Percentiles rank a stretch among this genome's conserved stretches.
Conservation (phyloP, 1,140 invertebrate genomes). For the Diuraphis noxia region DNA sequence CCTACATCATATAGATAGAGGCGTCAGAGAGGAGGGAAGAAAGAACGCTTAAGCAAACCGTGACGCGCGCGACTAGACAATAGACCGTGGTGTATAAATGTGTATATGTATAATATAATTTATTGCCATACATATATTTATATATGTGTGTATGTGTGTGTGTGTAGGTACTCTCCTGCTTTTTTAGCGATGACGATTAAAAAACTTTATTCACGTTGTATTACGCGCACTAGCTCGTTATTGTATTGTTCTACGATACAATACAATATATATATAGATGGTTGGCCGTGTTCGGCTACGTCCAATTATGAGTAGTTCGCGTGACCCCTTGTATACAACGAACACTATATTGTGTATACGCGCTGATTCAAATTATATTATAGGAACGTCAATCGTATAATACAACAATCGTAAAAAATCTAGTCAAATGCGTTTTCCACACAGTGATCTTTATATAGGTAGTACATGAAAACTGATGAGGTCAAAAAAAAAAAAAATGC, state of each 20-base stretch:
- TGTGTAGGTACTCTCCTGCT: neutral
- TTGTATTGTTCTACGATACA: conserved; percentile 38
- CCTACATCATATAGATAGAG: neutral
- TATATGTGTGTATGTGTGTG: neutral
- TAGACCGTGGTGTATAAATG: conserved; percentile 1
- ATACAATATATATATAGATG: neutral
- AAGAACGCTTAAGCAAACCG: conserved; percentile 49
- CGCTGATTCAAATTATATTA: neutral
- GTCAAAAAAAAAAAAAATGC: neutral
- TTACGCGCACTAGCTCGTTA: neutral
- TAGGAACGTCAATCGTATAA: neutral
- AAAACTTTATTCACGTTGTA: conserved; percentile 28
- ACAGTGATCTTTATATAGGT: neutral
- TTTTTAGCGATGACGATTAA: conserved; percentile 33
- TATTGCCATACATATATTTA: neutral
- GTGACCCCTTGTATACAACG: conserved; percentile 3
- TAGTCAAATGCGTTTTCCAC: neutral
- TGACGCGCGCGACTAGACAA: conserved; percentile 47
- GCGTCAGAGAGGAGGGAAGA: neutral
- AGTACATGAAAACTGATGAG: neutral
- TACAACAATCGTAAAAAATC: neutral
- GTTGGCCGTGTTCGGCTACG: neutral
- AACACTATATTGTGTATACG: neutral
- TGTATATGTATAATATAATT: neutral
- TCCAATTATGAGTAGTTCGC: conserved; percentile 26